phyloP scores from a whole-genome alignment of 1,140 invertebrate genomes.

The Hylyphantes graminicola region DNA sequence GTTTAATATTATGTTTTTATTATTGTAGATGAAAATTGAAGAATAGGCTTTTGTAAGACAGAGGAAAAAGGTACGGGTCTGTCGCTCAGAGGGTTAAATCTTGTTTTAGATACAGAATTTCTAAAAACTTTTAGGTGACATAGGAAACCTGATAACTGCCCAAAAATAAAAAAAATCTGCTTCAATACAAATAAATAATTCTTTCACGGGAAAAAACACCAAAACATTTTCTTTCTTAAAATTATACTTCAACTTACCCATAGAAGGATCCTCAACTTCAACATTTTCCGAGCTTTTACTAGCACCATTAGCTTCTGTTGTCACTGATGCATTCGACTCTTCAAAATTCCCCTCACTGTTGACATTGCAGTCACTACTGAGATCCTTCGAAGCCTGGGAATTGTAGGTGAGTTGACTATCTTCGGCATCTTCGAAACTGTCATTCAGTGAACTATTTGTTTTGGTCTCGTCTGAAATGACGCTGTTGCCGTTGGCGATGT shows the following conservation, averaged over 20 bases:
- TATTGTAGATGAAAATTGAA: too few relatives aligned
- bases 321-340: background rate
- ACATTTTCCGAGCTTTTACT: background rate
- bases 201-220: background rate
- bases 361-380: slow-evolving; percentile 7
- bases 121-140: too few relatives aligned
- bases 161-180: too few relatives aligned
- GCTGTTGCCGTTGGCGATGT: slow-evolving; percentile 20
- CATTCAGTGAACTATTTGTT: slow-evolving; percentile 3
- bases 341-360: background rate
- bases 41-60: too few relatives aligned
- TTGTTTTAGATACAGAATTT: too few relatives aligned
- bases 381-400: slow-evolving; percentile 1
- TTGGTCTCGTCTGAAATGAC: slow-evolving; percentile 5
- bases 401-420: slow-evolving; percentile 35
- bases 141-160: too few relatives aligned
- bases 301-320: background rate
- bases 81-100: too few relatives aligned
- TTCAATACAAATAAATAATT: too few relatives aligned
- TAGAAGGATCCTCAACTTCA: background rate
- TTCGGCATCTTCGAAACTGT: slow-evolving; percentile 50
- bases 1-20: too few relatives aligned
- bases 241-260: background rate
- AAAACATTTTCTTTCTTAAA: background rate
- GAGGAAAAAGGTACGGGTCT: too few relatives aligned